Conservation (phyloP, 1,140 invertebrate genomes). For the Homarus americanus region DNA sequence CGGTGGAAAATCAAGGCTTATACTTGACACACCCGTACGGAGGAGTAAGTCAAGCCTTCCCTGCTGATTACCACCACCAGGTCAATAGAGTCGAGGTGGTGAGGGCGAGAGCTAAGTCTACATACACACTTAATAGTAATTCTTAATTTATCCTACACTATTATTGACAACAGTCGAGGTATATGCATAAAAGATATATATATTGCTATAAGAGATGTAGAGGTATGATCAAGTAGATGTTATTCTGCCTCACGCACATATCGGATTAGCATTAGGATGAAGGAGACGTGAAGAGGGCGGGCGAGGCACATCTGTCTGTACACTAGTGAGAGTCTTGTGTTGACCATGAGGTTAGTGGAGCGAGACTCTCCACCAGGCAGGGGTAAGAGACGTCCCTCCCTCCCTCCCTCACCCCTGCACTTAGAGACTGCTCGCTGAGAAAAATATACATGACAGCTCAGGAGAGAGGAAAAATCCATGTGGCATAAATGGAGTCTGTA, state of each 20-base stretch:
- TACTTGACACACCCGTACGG: not conserved
- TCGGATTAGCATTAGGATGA: not conserved
- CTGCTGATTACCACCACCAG: too few relatives aligned
- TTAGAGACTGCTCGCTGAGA: not conserved
- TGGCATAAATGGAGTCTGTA: not conserved
- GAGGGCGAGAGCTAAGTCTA: too few relatives aligned
- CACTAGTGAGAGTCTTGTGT: not conserved
- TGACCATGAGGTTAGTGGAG: constrained; percentile 13
- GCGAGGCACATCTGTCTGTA: constrained; percentile 1
- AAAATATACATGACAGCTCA: not conserved
- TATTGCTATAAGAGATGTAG: not conserved
- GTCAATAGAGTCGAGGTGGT: too few relatives aligned
- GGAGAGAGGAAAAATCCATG: not conserved
- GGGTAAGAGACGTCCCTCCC: not conserved
- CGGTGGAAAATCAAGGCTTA: not conserved
- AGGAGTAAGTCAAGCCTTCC: not conserved
- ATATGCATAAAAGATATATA: not conserved
- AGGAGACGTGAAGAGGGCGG: not conserved
- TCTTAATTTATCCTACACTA: too few relatives aligned
- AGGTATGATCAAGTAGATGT: not conserved
- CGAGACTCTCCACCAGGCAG: not conserved
- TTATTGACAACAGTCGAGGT: too few relatives aligned
- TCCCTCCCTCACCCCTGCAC: not conserved
- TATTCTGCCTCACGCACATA: not conserved
- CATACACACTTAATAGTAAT: too few relatives aligned